Conservation (phyloP, 2,888 invertebrate genomes). For the Dolichomitus sp. region DNA sequence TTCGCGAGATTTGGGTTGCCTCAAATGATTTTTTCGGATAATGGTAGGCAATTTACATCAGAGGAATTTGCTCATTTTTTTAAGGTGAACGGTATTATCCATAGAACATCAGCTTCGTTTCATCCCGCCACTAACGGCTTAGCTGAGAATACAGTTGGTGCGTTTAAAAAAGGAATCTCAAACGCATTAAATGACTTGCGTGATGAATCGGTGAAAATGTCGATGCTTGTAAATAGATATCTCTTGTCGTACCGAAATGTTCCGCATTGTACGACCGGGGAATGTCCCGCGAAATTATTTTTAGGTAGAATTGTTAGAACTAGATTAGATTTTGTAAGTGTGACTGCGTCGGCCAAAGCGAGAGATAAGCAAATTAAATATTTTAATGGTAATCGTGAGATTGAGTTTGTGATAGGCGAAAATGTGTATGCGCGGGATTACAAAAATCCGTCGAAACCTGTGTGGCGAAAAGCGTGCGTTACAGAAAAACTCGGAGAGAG, state of each 20-base stretch:
- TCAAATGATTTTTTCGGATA: slow-evolving; percentile 62
- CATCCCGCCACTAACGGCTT: slow-evolving; percentile 60
- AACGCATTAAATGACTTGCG: slow-evolving; percentile 17
- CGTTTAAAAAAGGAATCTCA: slow-evolving; percentile 43
- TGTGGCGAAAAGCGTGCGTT: slow-evolving; percentile 37
- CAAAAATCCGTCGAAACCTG: slow-evolving; percentile 49
- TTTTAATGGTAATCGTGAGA: slow-evolving; percentile 50
- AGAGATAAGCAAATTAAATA: slow-evolving; percentile 43
- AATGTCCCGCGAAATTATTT: slow-evolving; percentile 50
- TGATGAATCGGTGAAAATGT: slow-evolving; percentile 4
- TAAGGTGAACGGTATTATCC: slow-evolving; percentile 57
- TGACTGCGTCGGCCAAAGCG: slow-evolving; percentile 13
- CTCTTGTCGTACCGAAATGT: slow-evolving; percentile 51
- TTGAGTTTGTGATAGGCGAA: slow-evolving; percentile 52
- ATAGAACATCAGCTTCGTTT: slow-evolving; percentile 54
- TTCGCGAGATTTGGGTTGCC: slow-evolving; percentile 66
- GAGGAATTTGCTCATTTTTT: slow-evolving; percentile 56
- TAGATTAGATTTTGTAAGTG: slow-evolving; percentile 35
- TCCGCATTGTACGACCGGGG: slow-evolving; percentile 55
- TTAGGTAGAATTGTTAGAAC: slow-evolving; percentile 45
- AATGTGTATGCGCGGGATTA: slow-evolving; percentile 55
- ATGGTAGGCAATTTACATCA: slow-evolving; percentile 59
- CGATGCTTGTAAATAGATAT: slow-evolving; percentile 35
- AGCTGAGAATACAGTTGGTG: slow-evolving; percentile 54
- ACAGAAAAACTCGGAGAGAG: slow-evolving; percentile 29